Evolutionary conservation across 2,888 invertebrate species (phyloP).

Genomic region (Physocephala rufipes): DNA sequence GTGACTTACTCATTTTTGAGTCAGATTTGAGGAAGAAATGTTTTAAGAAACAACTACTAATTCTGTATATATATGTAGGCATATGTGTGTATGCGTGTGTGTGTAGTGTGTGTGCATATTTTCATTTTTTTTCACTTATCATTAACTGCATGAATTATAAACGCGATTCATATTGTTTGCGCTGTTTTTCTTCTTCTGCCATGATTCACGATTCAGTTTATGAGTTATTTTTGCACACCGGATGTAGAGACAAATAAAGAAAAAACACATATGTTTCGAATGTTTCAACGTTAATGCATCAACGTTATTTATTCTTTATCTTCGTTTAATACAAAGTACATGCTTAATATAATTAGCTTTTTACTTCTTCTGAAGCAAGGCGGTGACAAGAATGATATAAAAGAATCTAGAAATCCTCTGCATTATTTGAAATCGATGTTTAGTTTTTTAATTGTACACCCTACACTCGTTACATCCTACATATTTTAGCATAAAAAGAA

Average conservation of each 20-base stretch:
- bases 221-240: conserved; percentile 31
- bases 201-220: conserved; percentile 6
- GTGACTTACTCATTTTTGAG: too few species aligned
- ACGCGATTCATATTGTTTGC: conserved; percentile 12
- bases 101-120: too few species aligned
- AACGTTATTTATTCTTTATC: not conserved
- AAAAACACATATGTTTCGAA: not conserved
- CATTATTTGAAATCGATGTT: too few species aligned
- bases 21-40: too few species aligned
- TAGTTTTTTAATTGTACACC: too few species aligned
- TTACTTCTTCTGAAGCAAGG: too few species aligned
- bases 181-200: not conserved
- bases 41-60: too few species aligned
- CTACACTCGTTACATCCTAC: too few species aligned
- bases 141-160: not conserved
- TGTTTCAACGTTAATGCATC: not conserved
- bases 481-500: too few species aligned
- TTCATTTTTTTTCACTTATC: not conserved
- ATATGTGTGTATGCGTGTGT: conserved; percentile 5
- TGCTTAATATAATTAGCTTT: not conserved
- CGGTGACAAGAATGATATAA: too few species aligned
- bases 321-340: not conserved
- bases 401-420: too few species aligned
- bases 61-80: not conserved
- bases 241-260: conserved; percentile 28